phyloP scores from a whole-genome alignment of 2,888 invertebrate genomes.

The Lasioglossum marginatum region DNA sequence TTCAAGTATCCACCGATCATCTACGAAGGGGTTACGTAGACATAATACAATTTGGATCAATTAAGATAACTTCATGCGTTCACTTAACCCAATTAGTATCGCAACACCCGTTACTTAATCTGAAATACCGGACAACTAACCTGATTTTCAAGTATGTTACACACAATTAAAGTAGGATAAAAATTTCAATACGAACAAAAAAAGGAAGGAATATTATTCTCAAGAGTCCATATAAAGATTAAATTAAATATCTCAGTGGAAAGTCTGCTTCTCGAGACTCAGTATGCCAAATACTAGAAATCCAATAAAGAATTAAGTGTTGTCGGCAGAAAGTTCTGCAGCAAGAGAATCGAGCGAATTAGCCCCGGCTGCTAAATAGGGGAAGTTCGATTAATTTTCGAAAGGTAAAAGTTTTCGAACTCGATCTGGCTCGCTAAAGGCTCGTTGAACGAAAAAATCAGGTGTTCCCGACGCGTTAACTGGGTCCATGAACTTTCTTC shows the following conservation, averaged over 20 bases:
- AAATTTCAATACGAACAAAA: no score
- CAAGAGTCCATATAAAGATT: background rate
- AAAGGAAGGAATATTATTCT: no score
- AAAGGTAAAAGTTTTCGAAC: background rate
- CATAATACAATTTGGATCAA: background rate
- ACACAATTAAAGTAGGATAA: background rate
- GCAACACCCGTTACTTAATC: background rate
- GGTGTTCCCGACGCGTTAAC: background rate
- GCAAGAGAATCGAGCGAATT: background rate
- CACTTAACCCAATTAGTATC: background rate
- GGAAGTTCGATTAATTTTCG: background rate
- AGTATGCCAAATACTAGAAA: background rate
- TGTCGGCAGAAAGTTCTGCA: background rate
- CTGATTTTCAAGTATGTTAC: background rate
- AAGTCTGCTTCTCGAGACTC: background rate
- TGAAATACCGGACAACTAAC: background rate
- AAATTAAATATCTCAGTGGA: background rate
- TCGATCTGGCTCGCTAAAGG: background rate
- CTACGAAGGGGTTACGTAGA: no score
- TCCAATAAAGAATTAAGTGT: background rate
- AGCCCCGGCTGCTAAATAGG: background rate
- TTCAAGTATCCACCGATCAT: no score
- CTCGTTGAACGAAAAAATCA: background rate
- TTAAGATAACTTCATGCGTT: background rate
- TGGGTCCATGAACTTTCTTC: background rate